Evolutionary conservation across 1,140 invertebrate species (phyloP), one percentile per base, ranked within the genome.

Genomic region (Akabosia matsudoensis): DNA sequence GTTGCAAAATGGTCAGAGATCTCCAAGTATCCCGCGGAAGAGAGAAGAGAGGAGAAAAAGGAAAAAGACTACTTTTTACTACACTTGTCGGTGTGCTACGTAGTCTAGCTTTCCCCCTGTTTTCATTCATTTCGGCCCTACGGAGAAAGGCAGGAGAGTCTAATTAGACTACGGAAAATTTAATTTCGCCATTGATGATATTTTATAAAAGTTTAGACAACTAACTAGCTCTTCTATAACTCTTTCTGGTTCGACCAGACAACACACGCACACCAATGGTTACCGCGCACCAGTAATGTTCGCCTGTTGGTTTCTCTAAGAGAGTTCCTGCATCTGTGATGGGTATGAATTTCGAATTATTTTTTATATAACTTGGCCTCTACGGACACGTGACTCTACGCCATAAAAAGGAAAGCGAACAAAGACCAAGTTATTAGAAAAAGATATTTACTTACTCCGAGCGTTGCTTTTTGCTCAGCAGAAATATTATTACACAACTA

Each of bases 161-260:
- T 34, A 51, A 72, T 72, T 72, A 45, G 37, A 72, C 33, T 72
- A 72, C 33, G 70, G 70, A 72, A 72, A 72, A 72, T 72, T 67
- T 72, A 72, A 72, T 72, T 72, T 72, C 70, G 24, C 30, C 70
- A 72, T 72, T 72, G 70, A 72, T 72, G 70, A 72, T 72, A 72
- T 72, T 72, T 72, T 72, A 4, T 45, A 18, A 34, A 72, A 72
- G 70, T 72, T 72, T 72, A 45, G 34, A 45, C 70, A 72, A 70
- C 67, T 56, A 56, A 70, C 67, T 56, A 56, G 13, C 54, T 16
- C 54, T 56, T n/a, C 54, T 24, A 56, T 56, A n/a, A 56, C 54
- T 24, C 14, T 22, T 22, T 4, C 37, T 45, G n/a, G n/a, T n/a
- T n/a, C n/a, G n/a, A 45, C 37, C 18, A 45, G 37, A n/a, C 37